A percentile compares a stretch with the other conserved stretches of the same genome.
These are phyloP conservation scores for Panagrolaimus sp. DNA, from an alignment of 1,140 invertebrate genomes.

Conservation along the genomic window DNA sequence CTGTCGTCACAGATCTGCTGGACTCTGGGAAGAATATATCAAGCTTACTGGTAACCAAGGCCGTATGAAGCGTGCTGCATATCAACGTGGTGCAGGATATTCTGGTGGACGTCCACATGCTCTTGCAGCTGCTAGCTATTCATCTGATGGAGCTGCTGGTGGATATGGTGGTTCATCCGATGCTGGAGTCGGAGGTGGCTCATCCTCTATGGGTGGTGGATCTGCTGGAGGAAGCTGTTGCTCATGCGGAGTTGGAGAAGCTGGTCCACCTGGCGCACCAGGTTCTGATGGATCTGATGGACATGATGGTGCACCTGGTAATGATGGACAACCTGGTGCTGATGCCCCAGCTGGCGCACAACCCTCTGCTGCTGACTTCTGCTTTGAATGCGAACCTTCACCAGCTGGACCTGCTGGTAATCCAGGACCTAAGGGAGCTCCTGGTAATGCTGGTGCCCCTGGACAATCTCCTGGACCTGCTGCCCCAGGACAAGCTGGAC, in stretches of 20 bases:
- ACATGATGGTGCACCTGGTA: conserved; percentile 33
- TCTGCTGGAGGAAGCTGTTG: conserved; percentile 8
- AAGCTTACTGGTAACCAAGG: background rate
- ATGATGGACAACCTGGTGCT: conserved; percentile 28
- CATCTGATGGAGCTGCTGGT: background rate
- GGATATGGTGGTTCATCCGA: background rate
- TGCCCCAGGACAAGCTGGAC: background rate
- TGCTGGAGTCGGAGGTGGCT: background rate
- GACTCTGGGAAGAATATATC: conserved; percentile 36
- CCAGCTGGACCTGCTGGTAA: conserved; percentile 41
- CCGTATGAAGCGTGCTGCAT: background rate
- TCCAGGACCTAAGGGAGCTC: conserved; percentile 36
- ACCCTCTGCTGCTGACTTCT: conserved; percentile 32
- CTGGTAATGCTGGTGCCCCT: conserved; percentile 31
- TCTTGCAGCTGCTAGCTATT: background rate
- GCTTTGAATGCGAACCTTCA: conserved; percentile 46
- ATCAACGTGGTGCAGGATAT: background rate
- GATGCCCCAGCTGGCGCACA: conserved; percentile 28
- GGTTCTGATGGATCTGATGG: conserved; percentile 36
- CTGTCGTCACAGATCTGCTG: conserved; percentile 40
- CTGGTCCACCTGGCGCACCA: conserved; percentile 26
- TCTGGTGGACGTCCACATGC: background rate
- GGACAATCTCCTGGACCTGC: conserved; percentile 15
- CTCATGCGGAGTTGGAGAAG: conserved; percentile 10
- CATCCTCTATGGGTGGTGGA: background rate